Base-by-base conservation (phyloP, 2,888 invertebrate species). In the Timema cristinae region DNA sequence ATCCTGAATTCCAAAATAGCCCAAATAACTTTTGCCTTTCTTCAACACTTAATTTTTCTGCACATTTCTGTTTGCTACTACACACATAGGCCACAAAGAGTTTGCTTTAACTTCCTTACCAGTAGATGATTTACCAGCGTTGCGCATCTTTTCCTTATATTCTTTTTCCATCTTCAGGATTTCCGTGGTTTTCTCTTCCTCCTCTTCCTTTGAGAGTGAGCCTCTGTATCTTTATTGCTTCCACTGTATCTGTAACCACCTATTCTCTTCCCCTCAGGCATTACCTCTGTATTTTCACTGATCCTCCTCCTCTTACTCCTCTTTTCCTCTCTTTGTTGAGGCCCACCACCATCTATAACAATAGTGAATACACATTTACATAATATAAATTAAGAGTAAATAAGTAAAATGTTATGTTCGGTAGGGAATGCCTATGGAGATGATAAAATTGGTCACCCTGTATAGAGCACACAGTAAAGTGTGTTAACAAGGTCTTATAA, bases 31-130 rank as follows among this genome's bases (percentile, higher is more conserved):
- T 63, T 48, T 63, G 32, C 63, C 48, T 63, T 32, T 16, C 63
- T 15, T 63, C 6, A 2, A 15, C 16, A 13, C 48, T 11, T 47
- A 63, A 6, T 63, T 63, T 63, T 15, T 32, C 32, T 6, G 8
- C 9, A 7, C 63, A 63, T 13, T 63, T 16, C 8, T 63, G 32
- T 13, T 48, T 15, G 32, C 16, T 16, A 10, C 11, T n/a, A 48
- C 63, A 63, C 10, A 63, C 48, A 48, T 63, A 63, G 48, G 32
- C 48, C 48, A 32, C 48, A 48, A 63, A 63, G 13, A 32, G 0
- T 48, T 63, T 63, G 63, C 63, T 15, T 63, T 32, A 11, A 63
- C 63, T 63, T 63, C 9, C 16, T 63, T 63, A 63, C 63, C 15
- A 47, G 10, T 63, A 9, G 48, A 32, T 47, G 63, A 63, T 16